These are phyloP conservation scores for Drosophila dunni DNA, from an alignment of 1,140 invertebrate genomes.

Conservation along the genomic window DNA sequence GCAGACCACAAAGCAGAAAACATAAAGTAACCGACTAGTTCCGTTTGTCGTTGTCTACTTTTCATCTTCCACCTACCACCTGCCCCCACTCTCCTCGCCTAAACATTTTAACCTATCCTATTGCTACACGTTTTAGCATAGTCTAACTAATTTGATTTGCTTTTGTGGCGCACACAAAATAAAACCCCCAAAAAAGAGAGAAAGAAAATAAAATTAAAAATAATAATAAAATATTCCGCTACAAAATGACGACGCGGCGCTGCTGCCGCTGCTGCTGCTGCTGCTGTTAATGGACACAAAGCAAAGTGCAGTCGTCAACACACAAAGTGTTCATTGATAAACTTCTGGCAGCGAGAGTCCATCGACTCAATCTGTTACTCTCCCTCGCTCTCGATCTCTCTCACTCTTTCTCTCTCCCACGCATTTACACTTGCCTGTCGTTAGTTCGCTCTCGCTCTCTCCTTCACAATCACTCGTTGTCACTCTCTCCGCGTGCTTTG, in stretches of 20 bases:
- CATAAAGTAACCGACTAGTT: conserved; percentile 44
- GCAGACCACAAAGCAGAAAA: background rate
- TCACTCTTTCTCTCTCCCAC: background rate
- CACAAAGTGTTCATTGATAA: conserved; percentile 72
- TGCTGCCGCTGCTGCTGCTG: background rate
- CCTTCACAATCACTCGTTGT: too few species aligned
- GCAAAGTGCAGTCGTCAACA: conserved; percentile 47
- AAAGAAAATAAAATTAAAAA: conserved; percentile 33
- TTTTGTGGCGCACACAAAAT: conserved; percentile 34
- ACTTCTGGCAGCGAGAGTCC: conserved; percentile 35
- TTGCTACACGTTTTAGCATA: conserved; percentile 54
- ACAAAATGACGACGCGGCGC: conserved; percentile 9
- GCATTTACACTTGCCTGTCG: too few species aligned
- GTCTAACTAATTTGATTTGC: conserved; percentile 66
- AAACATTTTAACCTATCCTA: background rate
- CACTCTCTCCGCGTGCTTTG: background rate
- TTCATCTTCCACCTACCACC: background rate
- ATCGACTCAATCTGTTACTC: conserved; percentile 27
- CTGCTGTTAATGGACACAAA: conserved; percentile 31
- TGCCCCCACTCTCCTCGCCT: background rate
- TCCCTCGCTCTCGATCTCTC: conserved; percentile 24
- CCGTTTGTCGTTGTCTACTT: conserved; percentile 31
- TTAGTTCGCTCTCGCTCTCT: background rate
- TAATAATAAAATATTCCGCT: conserved; percentile 43
- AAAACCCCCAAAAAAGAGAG: conserved; percentile 38